Evolutionary conservation across 2,888 invertebrate genomes (phyloP).

Genomic region (Sclerodermus sp.): DNA sequence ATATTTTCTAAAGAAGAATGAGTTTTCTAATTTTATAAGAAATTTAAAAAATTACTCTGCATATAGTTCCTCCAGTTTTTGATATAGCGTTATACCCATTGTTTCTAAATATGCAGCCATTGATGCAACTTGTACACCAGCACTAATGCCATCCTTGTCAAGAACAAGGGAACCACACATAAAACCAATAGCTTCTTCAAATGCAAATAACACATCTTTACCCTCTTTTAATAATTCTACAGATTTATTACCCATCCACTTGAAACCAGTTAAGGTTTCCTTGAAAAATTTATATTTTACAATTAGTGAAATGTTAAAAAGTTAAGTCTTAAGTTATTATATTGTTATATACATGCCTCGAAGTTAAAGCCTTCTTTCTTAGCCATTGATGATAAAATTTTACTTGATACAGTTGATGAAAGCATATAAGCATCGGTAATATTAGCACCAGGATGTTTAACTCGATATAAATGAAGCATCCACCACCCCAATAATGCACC

Average conservation of each 20-base stretch:
- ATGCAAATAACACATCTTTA: conserved; percentile 86
- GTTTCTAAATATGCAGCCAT: conserved; percentile 71
- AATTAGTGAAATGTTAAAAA: conserved; percentile 2
- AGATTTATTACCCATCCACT: conserved; percentile 97
- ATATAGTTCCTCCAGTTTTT: conserved; percentile 78
- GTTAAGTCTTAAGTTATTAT: not conserved
- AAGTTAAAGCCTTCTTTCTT: conserved; percentile 75
- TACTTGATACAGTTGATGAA: conserved; percentile 95
- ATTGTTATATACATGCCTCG: conserved; percentile 54
- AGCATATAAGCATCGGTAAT: conserved; percentile 76
- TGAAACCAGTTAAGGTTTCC: conserved; percentile 98
- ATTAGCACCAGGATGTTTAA: conserved; percentile 57
- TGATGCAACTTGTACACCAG: conserved; percentile 79
- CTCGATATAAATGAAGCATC: conserved; percentile 69
- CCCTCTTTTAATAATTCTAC: conserved; percentile 71
- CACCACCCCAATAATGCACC: conserved; percentile 96
- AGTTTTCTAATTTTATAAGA: conserved; percentile 2
- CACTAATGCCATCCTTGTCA: conserved; percentile 96
- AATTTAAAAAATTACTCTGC: conserved; percentile 63
- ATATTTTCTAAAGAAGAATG: not conserved
- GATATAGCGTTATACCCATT: conserved; percentile 62
- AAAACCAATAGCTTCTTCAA: conserved; percentile 98
- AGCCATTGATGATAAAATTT: conserved; percentile 84
- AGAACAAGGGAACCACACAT: conserved; percentile 89
- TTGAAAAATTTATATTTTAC: conserved; percentile 52